Conservation (phyloP, 2,797 vertebrate genomes). For the Leptoclinus maculatus region DNA sequence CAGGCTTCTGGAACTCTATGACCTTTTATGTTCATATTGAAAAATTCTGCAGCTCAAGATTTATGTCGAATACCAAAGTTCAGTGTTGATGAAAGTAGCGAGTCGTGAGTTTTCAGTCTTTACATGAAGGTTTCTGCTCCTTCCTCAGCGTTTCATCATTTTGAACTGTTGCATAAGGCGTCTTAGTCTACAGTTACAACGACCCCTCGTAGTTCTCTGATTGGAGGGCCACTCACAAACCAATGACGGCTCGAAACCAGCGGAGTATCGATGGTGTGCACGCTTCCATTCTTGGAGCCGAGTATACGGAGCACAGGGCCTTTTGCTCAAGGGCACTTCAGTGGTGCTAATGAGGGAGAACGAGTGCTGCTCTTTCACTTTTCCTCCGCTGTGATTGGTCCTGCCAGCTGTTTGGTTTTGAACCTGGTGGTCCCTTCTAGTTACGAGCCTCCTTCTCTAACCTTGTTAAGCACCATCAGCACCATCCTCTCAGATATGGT, state of each 20-base stretch:
- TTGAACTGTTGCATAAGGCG: neutral
- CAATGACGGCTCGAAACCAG: neutral
- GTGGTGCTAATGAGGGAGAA: constrained; percentile 7
- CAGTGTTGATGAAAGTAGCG: neutral
- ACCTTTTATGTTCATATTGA: neutral
- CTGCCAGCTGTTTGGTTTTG: neutral
- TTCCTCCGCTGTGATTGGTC: neutral
- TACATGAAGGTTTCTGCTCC: neutral
- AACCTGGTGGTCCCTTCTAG: neutral
- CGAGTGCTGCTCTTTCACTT: constrained; percentile 8
- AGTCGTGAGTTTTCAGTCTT: neutral
- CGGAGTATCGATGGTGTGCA: neutral
- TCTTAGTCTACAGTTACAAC: neutral
- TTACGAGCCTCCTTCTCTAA: neutral
- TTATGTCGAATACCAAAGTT: neutral
- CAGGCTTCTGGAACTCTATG: neutral
- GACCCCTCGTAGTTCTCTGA: neutral
- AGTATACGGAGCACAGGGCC: neutral
- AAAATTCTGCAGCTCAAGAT: neutral
- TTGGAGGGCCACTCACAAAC: neutral
- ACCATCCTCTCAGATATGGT: no score
- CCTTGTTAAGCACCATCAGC: neutral
- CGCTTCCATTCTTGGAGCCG: neutral
- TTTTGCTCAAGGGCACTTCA: constrained; percentile 24
- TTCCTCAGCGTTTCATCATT: neutral